These are phyloP conservation scores for Pseudochaenichthys georgianus DNA, from an alignment of 2,797 vertebrate species.

Conservation along the genomic window DNA sequence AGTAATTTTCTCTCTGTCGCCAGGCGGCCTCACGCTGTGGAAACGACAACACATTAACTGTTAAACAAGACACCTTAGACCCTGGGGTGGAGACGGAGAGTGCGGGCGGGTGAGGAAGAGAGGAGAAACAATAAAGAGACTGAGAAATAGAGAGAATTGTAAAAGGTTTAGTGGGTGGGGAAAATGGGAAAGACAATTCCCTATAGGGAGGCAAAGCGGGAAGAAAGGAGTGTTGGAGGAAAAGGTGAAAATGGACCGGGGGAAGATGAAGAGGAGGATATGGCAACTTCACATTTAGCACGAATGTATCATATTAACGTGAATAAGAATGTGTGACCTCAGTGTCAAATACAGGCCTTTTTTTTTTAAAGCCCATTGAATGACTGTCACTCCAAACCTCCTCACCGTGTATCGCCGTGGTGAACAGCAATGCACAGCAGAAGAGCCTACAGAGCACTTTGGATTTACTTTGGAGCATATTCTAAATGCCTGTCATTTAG, in stretches of 20 bases:
- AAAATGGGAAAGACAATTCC: slow-evolving; percentile 9
- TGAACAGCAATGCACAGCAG: slow-evolving; percentile 14
- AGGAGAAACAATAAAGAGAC: slow-evolving; percentile 53
- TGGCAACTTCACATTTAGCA: neutral
- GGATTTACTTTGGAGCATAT: slow-evolving; percentile 42
- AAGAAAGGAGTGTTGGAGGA: slow-evolving; percentile 16
- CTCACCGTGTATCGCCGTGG: neutral
- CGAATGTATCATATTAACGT: neutral
- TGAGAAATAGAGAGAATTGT: slow-evolving; percentile 24
- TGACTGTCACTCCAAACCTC: neutral
- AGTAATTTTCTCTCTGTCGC: slow-evolving; percentile 76
- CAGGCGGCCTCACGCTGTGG: slow-evolving; percentile 66
- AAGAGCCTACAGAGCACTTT: slow-evolving; percentile 50
- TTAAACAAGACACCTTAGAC: slow-evolving; percentile 81
- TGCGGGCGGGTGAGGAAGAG: slow-evolving; percentile 24
- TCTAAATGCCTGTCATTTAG: slow-evolving; percentile 65
- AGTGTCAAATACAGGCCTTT: neutral
- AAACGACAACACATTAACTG: slow-evolving; percentile 79
- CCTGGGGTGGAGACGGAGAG: slow-evolving; percentile 51
- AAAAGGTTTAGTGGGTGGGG: slow-evolving; percentile 19
- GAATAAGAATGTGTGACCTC: slow-evolving; percentile 1
- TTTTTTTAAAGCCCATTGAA: neutral
- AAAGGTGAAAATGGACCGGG: slow-evolving; percentile 35
- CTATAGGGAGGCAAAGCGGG: neutral
- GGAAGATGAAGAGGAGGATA: slow-evolving; percentile 6